These are phyloP conservation scores for Rhadinocentrus ornatus DNA, from an alignment of 2,797 vertebrate species.

Conservation along the genomic window DNA sequence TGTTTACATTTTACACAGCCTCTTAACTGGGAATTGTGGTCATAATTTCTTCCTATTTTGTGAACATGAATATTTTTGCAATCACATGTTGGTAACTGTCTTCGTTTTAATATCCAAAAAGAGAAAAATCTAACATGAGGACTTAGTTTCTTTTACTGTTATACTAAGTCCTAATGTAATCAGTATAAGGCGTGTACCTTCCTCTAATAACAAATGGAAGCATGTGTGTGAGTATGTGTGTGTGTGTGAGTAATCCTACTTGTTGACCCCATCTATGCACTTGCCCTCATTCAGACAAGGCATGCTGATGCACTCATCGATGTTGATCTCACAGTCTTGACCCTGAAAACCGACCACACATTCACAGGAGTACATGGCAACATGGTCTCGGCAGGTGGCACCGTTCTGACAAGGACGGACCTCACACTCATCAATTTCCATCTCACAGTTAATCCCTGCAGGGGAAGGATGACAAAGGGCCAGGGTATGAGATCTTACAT, in stretches of 20 bases:
- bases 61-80: too few species aligned
- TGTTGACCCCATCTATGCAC: slow-evolving; percentile 87
- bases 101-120: too few species aligned
- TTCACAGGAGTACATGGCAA: slow-evolving; percentile 88
- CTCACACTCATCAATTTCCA: slow-evolving; percentile 91
- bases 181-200: not conserved
- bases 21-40: too few species aligned
- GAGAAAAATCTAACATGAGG: too few species aligned
- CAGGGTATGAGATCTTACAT: slow-evolving; percentile 29
- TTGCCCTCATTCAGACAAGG: slow-evolving; percentile 86
- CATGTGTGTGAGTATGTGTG: not conserved
- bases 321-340: slow-evolving; percentile 86
- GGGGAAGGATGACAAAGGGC: slow-evolving; percentile 19
- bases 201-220: not conserved
- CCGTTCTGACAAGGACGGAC: slow-evolving; percentile 87
- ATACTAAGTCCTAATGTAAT: not conserved
- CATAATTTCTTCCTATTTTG: too few species aligned
- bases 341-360: slow-evolving; percentile 88
- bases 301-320: slow-evolving; percentile 89
- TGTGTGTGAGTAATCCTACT: slow-evolving; percentile 77
- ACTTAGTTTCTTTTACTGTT: too few species aligned
- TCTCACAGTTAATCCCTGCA: slow-evolving; percentile 87
- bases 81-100: too few species aligned
- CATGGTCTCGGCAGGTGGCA: slow-evolving; percentile 85
- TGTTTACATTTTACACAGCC: not conserved